Evolutionary conservation across 2,888 invertebrate species (phyloP).

Genomic region (Tanypteryx hageni): DNA sequence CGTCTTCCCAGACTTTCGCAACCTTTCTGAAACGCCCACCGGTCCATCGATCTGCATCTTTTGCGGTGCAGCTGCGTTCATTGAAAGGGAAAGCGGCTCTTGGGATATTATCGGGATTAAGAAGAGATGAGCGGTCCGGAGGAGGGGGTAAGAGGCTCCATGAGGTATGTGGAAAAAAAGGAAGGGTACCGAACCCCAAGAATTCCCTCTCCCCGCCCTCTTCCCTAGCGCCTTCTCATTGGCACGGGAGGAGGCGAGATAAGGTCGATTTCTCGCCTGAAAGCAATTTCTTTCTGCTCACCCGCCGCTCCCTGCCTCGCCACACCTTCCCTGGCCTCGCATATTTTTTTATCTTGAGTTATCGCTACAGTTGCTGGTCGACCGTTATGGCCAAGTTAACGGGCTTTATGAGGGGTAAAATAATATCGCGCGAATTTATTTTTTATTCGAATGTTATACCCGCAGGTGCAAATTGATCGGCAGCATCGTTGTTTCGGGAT

Average conservation of each 20-base stretch:
- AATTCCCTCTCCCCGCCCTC: background rate
- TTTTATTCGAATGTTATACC: background rate
- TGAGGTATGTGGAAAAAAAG: background rate
- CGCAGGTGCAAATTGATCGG: background rate
- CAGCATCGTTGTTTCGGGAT: background rate
- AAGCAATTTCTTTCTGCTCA: conserved; percentile 10
- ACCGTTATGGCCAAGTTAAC: conserved; percentile 36
- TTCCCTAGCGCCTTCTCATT: too few species aligned
- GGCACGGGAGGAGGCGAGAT: background rate
- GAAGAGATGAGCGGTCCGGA: background rate
- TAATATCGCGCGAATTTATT: background rate
- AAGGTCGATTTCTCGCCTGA: background rate
- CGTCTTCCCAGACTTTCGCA: too few species aligned
- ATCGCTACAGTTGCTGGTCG: conserved; percentile 21
- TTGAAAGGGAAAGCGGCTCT: background rate
- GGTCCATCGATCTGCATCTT: conserved; percentile 45
- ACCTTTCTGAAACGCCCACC: too few species aligned
- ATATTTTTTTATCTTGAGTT: conserved; percentile 40
- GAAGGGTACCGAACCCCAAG: background rate
- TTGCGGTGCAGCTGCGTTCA: conserved; percentile 41
- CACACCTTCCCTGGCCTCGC: background rate
- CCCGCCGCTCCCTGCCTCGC: background rate
- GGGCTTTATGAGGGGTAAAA: background rate
- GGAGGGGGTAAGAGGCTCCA: background rate
- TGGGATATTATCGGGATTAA: conserved; percentile 64